phyloP scores from a whole-genome alignment of 2,888 invertebrate genomes.

The Torymus tubicola region DNA sequence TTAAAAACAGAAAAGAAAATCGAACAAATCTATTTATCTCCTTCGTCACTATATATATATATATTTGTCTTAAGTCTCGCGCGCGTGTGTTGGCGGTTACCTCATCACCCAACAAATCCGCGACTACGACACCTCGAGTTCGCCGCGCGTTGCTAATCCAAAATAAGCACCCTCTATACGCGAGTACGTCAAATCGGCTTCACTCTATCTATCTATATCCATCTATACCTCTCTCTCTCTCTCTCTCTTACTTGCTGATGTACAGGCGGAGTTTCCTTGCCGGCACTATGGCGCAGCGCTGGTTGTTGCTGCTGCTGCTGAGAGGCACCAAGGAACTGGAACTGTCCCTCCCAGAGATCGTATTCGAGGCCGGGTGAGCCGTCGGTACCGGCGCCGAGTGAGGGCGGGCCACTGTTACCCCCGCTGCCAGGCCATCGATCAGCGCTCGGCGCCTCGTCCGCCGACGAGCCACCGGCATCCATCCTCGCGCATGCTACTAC shows the following conservation, averaged over 20 bases:
- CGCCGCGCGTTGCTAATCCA: not conserved
- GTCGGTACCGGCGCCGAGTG: constrained; percentile 27
- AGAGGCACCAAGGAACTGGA: constrained; percentile 84
- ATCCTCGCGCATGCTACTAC: constrained; percentile 28
- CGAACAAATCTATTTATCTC: too few species aligned
- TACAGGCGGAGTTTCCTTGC: constrained; percentile 57
- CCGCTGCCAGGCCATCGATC: constrained; percentile 43
- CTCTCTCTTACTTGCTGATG: constrained; percentile 55
- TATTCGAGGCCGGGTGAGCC: constrained; percentile 84
- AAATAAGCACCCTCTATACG: not conserved
- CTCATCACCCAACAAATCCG: too few species aligned
- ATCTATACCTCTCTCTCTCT: not conserved
- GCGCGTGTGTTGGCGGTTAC: too few species aligned
- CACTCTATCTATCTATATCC: not conserved
- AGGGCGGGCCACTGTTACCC: constrained; percentile 49
- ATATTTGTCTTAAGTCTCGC: too few species aligned
- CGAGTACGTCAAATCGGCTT: not conserved
- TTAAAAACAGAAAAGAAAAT: too few species aligned
- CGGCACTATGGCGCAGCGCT: constrained; percentile 77
- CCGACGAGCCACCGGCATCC: constrained; percentile 33
- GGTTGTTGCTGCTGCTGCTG: too few species aligned
- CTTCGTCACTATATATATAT: too few species aligned
- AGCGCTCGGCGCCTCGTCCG: not conserved
- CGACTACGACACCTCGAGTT: too few species aligned
- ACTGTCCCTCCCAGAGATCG: constrained; percentile 94